These are phyloP conservation scores for Pogonus chalceus DNA, from an alignment of 1,140 invertebrate species.

Conservation along the genomic window DNA sequence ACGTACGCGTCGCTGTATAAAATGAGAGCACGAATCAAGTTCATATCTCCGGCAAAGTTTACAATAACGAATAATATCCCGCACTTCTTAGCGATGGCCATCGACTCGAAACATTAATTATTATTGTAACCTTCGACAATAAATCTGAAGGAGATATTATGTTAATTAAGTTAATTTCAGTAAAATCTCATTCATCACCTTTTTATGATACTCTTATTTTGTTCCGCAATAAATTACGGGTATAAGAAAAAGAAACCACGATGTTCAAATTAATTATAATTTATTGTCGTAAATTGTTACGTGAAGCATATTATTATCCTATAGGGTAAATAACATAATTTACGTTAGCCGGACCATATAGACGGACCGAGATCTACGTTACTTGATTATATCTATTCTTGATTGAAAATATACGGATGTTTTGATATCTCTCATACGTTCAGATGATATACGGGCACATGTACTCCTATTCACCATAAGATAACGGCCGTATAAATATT, in stretches of 20 bases:
- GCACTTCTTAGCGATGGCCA: too few species aligned
- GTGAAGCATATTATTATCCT: neutral
- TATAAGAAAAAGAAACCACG: neutral
- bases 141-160: neutral
- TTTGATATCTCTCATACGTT: neutral
- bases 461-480: too few species aligned
- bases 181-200: neutral
- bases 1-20: too few species aligned
- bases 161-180: neutral
- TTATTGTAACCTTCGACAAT: neutral
- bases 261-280: neutral
- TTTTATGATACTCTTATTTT: neutral
- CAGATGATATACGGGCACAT: too few species aligned
- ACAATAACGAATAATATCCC: too few species aligned
- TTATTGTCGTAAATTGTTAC: neutral
- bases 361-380: neutral
- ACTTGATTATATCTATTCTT: neutral
- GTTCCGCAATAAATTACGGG: neutral
- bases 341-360: neutral
- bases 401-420: neutral
- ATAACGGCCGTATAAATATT: neutral
- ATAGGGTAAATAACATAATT: neutral
- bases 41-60: too few species aligned
- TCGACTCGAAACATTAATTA: neutral
- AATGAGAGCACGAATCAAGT: too few species aligned